A percentile compares a stretch with the other conserved stretches of the same genome.
Evolutionary conservation across 2,888 invertebrate genomes (phyloP).

Genomic region (Tholera decimalis): DNA sequence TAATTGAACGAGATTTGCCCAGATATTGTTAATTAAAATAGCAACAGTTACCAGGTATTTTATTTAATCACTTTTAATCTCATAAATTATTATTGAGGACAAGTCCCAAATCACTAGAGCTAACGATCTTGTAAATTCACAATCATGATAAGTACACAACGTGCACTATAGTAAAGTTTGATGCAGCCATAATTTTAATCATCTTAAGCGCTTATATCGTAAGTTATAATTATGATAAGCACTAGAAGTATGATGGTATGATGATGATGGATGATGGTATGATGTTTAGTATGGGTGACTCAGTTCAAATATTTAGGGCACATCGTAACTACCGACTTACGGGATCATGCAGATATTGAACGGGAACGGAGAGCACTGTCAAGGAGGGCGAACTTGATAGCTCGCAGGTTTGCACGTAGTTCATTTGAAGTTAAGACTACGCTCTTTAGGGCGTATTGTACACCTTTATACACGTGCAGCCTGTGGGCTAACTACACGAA

Average conservation of each 20-base stretch:
- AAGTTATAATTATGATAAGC: background rate
- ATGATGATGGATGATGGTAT: too few relatives aligned
- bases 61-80: background rate
- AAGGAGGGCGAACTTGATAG: too few relatives aligned
- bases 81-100: conserved; percentile 8
- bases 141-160: background rate
- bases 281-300: too few relatives aligned
- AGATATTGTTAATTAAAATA: conserved; percentile 2
- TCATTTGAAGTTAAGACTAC: too few relatives aligned
- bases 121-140: background rate
- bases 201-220: background rate
- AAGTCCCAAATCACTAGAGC: background rate
- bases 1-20: conserved; percentile 24
- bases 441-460: too few relatives aligned
- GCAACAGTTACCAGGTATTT: background rate
- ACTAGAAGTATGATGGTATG: conserved; percentile 2
- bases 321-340: too few relatives aligned
- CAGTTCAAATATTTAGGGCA: too few relatives aligned
- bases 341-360: too few relatives aligned
- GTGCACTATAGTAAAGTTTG: background rate
- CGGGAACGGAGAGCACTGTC: too few relatives aligned
- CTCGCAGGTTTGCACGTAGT: too few relatives aligned
- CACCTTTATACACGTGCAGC: too few relatives aligned
- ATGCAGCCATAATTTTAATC: background rate
- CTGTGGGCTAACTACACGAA: too few relatives aligned